These are phyloP conservation scores for Chaitophorus viminalis DNA, from an alignment of 2,888 invertebrate genomes.

Conservation along the genomic window DNA sequence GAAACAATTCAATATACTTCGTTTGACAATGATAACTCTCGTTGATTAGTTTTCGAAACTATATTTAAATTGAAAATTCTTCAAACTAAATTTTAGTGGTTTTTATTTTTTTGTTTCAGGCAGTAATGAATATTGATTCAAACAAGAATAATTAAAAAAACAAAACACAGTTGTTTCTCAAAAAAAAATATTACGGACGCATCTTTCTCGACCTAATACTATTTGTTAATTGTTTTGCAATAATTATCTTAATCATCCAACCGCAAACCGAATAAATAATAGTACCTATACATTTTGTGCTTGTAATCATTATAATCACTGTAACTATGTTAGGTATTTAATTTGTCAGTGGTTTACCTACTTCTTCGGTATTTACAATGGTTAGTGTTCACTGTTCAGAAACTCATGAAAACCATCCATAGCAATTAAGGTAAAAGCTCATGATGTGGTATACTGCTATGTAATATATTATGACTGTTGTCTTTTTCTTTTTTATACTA, in stretches of 20 bases:
- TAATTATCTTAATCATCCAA: background rate
- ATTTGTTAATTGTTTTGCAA: background rate
- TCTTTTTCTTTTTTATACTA: background rate
- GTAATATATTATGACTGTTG: background rate
- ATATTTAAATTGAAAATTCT: background rate
- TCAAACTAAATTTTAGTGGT: too few species aligned
- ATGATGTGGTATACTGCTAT: background rate
- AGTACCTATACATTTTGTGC: too few species aligned
- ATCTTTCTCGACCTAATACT: background rate
- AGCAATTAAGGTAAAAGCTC: background rate
- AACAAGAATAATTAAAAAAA: background rate
- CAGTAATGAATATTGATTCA: background rate
- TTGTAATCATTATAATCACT: background rate
- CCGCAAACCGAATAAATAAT: background rate
- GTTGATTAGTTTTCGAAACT: background rate
- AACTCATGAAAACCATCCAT: background rate
- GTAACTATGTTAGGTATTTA: background rate
- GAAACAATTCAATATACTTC: background rate
- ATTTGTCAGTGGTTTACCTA: background rate
- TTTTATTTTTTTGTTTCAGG: background rate
- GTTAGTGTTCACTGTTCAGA: background rate
- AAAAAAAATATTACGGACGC: background rate
- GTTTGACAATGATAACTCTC: too few species aligned
- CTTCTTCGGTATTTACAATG: background rate
- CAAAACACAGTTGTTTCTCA: background rate